Percentiles rank a stretch among this genome's conserved stretches.
Conservation (phyloP, 2,888 invertebrate species). For the Candidula unifasciata region DNA sequence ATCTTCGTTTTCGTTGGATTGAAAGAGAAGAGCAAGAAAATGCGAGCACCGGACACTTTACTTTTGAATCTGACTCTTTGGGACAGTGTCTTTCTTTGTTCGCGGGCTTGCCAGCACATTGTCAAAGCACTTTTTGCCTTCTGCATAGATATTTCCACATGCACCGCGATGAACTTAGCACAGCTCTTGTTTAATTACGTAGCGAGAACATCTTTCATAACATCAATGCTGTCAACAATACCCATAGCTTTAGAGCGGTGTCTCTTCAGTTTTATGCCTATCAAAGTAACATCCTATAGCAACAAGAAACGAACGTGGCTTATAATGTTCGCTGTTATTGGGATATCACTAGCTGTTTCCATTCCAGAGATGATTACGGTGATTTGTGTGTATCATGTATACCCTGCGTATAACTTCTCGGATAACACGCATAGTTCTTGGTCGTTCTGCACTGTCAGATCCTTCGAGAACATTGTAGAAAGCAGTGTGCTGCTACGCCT, state of each 20-base stretch:
- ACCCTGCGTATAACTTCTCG: neutral
- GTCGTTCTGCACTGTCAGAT: neutral
- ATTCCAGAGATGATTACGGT: conserved; percentile 13
- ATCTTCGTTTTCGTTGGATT: conserved; percentile 11
- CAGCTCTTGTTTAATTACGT: neutral
- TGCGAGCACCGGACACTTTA: neutral
- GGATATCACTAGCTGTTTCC: neutral
- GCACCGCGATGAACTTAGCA: neutral
- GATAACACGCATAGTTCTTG: neutral
- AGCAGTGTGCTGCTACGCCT: conserved; percentile 10
- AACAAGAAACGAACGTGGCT: conserved; percentile 7
- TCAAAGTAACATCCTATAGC: conserved; percentile 13
- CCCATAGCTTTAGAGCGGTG: conserved; percentile 24
- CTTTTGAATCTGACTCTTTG: conserved; percentile 19
- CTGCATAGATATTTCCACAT: neutral
- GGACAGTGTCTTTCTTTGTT: conserved; percentile 23
- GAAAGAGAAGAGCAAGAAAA: conserved; percentile 5
- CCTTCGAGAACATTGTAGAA: neutral
- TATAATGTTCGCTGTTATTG: neutral
- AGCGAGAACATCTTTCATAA: conserved; percentile 26
- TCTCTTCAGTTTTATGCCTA: conserved; percentile 8
- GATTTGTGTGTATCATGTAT: conserved; percentile 11
- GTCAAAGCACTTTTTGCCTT: neutral
- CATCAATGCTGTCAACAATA: conserved; percentile 25
- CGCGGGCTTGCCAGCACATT: conserved; percentile 16